Percentiles rank a stretch among this genome's conserved stretches.
phyloP scores from a whole-genome alignment of 2,888 invertebrate species.

The Archips crataeganus region DNA sequence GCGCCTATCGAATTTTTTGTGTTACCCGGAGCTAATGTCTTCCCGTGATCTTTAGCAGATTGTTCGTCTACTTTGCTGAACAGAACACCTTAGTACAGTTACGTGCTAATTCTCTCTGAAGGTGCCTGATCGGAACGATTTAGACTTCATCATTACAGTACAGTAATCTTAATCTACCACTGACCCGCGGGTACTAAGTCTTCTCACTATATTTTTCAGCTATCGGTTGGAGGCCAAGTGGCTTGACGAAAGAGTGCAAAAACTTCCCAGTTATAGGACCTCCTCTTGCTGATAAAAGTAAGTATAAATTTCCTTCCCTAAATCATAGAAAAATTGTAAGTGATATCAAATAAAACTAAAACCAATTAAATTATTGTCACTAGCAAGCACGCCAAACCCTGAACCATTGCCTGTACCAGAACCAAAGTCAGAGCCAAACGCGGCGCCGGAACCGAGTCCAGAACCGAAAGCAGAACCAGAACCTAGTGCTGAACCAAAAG shows the following conservation, averaged over 20 bases:
- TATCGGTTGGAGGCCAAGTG: slow-evolving; percentile 96
- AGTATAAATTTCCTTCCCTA: slow-evolving; percentile 44
- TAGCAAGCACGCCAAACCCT: slow-evolving; percentile 64
- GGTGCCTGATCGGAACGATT: too few relatives aligned
- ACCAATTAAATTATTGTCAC: slow-evolving; percentile 17
- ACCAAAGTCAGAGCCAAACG: slow-evolving; percentile 57
- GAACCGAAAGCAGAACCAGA: slow-evolving; percentile 60
- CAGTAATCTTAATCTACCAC: too few relatives aligned
- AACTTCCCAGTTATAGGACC: slow-evolving; percentile 89
- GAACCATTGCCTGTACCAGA: slow-evolving; percentile 57
- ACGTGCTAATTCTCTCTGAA: too few relatives aligned
- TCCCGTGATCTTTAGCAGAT: too few relatives aligned
- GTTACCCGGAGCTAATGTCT: too few relatives aligned
- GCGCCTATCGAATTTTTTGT: too few relatives aligned
- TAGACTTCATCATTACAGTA: too few relatives aligned
- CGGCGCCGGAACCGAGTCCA: slow-evolving; percentile 59
- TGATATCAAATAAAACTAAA: not conserved
- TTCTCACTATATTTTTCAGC: slow-evolving; percentile 73
- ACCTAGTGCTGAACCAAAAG: slow-evolving; percentile 53
- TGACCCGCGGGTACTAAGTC: too few relatives aligned
- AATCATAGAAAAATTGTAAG: not conserved
- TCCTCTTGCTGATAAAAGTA: slow-evolving; percentile 65
- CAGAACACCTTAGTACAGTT: too few relatives aligned
- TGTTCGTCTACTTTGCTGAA: too few relatives aligned
- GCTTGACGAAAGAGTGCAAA: slow-evolving; percentile 90